A percentile compares a stretch with the other conserved stretches of the same genome.
Evolutionary conservation across 2,797 vertebrate species (phyloP).

Genomic region (Crocodylus rhombifer): DNA sequence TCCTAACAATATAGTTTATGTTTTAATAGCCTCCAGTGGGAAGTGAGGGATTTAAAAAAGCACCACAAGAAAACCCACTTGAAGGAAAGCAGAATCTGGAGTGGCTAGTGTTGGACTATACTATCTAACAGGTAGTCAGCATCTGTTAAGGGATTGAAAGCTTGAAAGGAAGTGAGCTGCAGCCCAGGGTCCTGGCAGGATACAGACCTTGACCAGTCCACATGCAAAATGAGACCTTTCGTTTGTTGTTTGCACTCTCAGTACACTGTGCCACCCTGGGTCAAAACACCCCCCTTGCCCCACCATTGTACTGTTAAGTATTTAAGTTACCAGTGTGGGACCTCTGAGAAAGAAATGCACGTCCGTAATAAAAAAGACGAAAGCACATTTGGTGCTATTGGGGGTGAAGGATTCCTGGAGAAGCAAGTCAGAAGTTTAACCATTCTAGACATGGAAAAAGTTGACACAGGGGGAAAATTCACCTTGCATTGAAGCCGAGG

Average conservation of each 20-base stretch:
- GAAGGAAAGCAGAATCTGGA: background rate
- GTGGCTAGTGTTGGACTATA: background rate
- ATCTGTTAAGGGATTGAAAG: background rate
- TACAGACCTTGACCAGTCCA: background rate
- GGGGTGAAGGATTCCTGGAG: background rate
- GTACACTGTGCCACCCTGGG: background rate
- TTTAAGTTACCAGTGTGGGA: background rate
- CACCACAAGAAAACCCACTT: background rate
- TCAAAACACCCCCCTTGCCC: too few species aligned
- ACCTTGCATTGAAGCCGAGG: too few species aligned
- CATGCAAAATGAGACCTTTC: background rate
- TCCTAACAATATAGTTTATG: background rate
- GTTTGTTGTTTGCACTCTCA: background rate
- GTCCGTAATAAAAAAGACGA: background rate
- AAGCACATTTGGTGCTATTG: fast-evolving
- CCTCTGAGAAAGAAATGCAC: background rate
- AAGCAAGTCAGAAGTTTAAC: background rate
- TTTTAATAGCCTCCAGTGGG: background rate
- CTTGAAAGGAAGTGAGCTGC: too few species aligned
- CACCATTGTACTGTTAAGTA: background rate
- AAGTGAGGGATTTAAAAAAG: background rate
- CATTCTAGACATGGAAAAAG: background rate
- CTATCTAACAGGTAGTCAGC: background rate
- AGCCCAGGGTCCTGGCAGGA: background rate
- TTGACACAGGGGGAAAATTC: background rate